Conservation (phyloP, 2,888 invertebrate species). For the Phragmatobia fuliginosa region DNA sequence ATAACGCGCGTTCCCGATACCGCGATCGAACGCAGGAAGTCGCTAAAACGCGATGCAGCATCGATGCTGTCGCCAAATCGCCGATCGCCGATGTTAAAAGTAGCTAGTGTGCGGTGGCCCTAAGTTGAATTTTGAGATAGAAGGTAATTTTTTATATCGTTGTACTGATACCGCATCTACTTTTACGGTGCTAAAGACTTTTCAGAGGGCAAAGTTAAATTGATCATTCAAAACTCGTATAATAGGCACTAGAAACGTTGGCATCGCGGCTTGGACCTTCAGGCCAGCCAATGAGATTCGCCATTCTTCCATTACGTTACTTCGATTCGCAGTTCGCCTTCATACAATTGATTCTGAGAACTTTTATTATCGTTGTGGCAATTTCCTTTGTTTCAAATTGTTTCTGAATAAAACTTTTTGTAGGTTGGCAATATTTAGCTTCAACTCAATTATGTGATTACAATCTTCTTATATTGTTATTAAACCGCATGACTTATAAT, state of each 20-base stretch:
- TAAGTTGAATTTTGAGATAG: too few species aligned
- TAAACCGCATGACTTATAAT: too few species aligned
- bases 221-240: slow-evolving; percentile 72
- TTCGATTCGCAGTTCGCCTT: slow-evolving; percentile 29
- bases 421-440: neutral
- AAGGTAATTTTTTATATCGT: neutral
- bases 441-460: too few species aligned
- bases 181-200: slow-evolving; percentile 47
- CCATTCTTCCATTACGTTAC: slow-evolving; percentile 48
- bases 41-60: too few species aligned
- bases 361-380: slow-evolving; percentile 31
- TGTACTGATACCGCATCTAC: slow-evolving; percentile 46
- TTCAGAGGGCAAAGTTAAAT: slow-evolving; percentile 68
- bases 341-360: slow-evolving; percentile 30
- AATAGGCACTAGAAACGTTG: slow-evolving; percentile 64
- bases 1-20: too few species aligned
- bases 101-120: too few species aligned
- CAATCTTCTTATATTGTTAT: too few species aligned
- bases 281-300: slow-evolving; percentile 48
- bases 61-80: too few species aligned
- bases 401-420: neutral
- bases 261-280: slow-evolving; percentile 45
- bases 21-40: too few species aligned
- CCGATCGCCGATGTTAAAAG: too few species aligned
- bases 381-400: slow-evolving; percentile 20